Conservation (phyloP, 2,888 invertebrate species). For the Leucophenga maculata region DNA sequence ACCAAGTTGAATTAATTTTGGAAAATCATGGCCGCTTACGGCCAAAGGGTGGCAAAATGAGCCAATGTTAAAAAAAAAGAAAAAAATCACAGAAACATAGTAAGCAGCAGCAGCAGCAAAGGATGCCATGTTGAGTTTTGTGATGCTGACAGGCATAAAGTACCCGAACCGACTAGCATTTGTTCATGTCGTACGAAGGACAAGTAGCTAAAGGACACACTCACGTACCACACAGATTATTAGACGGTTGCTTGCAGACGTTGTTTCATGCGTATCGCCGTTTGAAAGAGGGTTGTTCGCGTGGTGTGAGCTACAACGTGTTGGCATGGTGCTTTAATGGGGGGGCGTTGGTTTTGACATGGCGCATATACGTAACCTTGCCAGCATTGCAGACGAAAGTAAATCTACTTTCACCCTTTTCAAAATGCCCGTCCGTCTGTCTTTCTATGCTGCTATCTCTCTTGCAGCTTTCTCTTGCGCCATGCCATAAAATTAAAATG, state of each 20-base stretch:
- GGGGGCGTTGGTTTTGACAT: slow-evolving; percentile 33
- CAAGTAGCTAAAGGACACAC: slow-evolving; percentile 28
- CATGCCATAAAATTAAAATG: slow-evolving; percentile 2
- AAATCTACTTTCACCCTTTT: slow-evolving; percentile 64
- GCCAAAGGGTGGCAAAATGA: slow-evolving; percentile 33
- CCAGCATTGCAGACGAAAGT: slow-evolving; percentile 56
- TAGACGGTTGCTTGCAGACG: slow-evolving; percentile 65
- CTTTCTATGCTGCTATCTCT: background rate
- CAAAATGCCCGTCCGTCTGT: slow-evolving; percentile 1
- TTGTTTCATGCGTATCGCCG: slow-evolving; percentile 39
- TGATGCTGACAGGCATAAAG: slow-evolving; percentile 53
- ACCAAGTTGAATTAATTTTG: slow-evolving; percentile 67
- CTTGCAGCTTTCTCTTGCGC: background rate
- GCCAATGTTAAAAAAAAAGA: background rate
- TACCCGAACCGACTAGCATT: background rate
- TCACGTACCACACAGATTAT: slow-evolving; percentile 43
- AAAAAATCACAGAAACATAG: slow-evolving; percentile 8
- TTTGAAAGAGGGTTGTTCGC: background rate
- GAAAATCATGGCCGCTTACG: slow-evolving; percentile 64
- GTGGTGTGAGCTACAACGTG: background rate
- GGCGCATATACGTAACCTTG: slow-evolving; percentile 36
- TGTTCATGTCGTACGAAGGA: slow-evolving; percentile 34
- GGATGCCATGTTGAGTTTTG: slow-evolving; percentile 33
- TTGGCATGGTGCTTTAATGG: slow-evolving; percentile 27
- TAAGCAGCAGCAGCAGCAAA: background rate